phyloP scores from a whole-genome alignment of 1,140 invertebrate genomes.

The Drosophila bocqueti region DNA sequence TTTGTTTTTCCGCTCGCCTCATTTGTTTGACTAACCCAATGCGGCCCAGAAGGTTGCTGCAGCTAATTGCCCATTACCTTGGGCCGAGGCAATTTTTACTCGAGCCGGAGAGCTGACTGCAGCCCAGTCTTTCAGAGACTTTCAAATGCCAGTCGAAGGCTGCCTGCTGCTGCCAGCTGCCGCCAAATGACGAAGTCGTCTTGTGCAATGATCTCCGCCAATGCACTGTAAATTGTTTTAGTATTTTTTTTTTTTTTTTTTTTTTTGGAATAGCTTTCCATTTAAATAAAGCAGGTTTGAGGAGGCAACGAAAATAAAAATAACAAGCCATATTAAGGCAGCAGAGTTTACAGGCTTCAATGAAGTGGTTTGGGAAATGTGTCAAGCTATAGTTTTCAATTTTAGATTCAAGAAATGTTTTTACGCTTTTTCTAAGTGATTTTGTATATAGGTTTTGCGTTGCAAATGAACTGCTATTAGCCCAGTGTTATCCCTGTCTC shows the following conservation, averaged over 20 bases:
- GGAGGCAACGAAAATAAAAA: neutral
- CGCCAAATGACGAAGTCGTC: conserved; percentile 52
- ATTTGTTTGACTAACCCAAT: conserved; percentile 55
- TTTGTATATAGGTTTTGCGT: neutral
- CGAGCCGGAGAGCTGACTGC: conserved; percentile 21
- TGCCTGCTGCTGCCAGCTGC: conserved; percentile 65
- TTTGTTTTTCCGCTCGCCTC: conserved; percentile 45
- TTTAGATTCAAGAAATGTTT: neutral
- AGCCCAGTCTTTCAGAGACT: conserved; percentile 51
- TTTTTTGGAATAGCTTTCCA: neutral
- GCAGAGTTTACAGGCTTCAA: neutral
- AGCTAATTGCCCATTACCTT: conserved; percentile 62
- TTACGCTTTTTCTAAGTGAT: neutral
- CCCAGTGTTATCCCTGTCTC: conserved; percentile 25
- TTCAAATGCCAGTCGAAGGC: conserved; percentile 60
- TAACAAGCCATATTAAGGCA: neutral
- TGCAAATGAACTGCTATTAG: neutral
- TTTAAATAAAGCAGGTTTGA: conserved; percentile 10
- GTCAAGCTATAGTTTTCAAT: neutral
- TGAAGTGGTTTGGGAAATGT: neutral
- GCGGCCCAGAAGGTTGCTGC: conserved; percentile 51
- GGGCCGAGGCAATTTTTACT: conserved; percentile 51
- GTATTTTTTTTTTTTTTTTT: no score
- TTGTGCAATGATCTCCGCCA: conserved; percentile 65
- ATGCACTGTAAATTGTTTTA: conserved; percentile 33